phyloP scores from a whole-genome alignment of 2,113 vertebrate genomes.

The Natator depressus region DNA sequence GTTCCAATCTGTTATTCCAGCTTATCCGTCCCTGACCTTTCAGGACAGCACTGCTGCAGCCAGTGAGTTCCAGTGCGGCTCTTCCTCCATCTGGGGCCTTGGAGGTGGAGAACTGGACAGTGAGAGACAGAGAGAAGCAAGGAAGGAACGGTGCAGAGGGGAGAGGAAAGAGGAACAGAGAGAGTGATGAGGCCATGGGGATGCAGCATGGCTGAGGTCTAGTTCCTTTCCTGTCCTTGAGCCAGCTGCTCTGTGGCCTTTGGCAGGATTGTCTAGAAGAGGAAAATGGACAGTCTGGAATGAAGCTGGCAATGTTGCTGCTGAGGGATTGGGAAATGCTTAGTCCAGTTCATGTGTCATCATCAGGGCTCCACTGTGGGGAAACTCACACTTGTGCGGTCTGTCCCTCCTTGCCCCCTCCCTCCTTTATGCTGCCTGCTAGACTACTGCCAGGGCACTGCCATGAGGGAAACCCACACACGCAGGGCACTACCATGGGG shows the following conservation, averaged over 20 bases:
- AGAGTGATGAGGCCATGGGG: rapidly evolving
- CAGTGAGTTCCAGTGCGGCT: constrained; percentile 26
- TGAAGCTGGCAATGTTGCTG: not conserved
- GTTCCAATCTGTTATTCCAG: constrained; percentile 62
- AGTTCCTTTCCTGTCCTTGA: not conserved
- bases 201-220: not conserved
- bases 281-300: not conserved
- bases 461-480: constrained; percentile 26
- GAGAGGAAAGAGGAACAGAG: no score
- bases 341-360: not conserved
- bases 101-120: not conserved
- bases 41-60: constrained; percentile 38
- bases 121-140: not conserved
- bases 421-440: not conserved
- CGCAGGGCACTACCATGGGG: not conserved
- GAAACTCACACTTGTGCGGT: not conserved
- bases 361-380: not conserved
- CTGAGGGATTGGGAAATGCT: not conserved
- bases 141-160: not conserved
- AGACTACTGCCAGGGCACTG: constrained; percentile 34
- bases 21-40: constrained; percentile 74
- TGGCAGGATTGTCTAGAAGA: not conserved
- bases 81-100: not conserved
- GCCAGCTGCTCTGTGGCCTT: not conserved
- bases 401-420: not conserved